These are phyloP conservation scores for Agapetus fuscipes DNA, from an alignment of 2,888 invertebrate species.

Conservation along the genomic window DNA sequence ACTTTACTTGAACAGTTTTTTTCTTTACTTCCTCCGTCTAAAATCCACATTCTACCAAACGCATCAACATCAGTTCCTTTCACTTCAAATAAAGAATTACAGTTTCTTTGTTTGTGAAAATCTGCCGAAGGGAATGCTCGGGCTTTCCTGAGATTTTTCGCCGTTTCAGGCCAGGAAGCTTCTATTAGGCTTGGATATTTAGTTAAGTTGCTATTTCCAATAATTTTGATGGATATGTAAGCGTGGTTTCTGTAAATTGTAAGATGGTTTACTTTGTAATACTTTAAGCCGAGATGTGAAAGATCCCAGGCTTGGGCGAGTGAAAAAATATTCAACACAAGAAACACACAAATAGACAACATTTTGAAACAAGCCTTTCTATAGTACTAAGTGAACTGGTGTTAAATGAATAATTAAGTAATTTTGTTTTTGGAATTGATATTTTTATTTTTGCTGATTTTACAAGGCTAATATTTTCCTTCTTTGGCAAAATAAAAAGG, in stretches of 20 bases:
- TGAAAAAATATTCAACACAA: no score
- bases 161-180: slow-evolving; percentile 29
- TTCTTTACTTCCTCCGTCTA: slow-evolving; percentile 31
- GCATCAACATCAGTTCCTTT: slow-evolving; percentile 32
- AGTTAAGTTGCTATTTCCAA: slow-evolving; percentile 27
- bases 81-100: slow-evolving; percentile 30
- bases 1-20: slow-evolving; percentile 31
- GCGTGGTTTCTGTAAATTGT: slow-evolving; percentile 32
- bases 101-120: slow-evolving; percentile 25
- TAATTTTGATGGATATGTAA: slow-evolving; percentile 28
- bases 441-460: no score
- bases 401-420: no score
- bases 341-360: no score
- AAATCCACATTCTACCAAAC: slow-evolving; percentile 34
- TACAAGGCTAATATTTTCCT: no score
- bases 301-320: slow-evolving; percentile 25
- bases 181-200: slow-evolving; percentile 31
- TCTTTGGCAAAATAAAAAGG: no score
- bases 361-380: no score
- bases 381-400: no score
- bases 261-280: slow-evolving; percentile 30
- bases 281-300: slow-evolving; percentile 23
- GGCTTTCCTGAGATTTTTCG: slow-evolving; percentile 3
- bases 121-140: slow-evolving; percentile 12
- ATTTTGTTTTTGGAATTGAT: no score